Evolutionary conservation across 2,113 vertebrate genomes (phyloP), one percentile per base, ranked within the genome.

Genomic region (Bufo bufo): DNA sequence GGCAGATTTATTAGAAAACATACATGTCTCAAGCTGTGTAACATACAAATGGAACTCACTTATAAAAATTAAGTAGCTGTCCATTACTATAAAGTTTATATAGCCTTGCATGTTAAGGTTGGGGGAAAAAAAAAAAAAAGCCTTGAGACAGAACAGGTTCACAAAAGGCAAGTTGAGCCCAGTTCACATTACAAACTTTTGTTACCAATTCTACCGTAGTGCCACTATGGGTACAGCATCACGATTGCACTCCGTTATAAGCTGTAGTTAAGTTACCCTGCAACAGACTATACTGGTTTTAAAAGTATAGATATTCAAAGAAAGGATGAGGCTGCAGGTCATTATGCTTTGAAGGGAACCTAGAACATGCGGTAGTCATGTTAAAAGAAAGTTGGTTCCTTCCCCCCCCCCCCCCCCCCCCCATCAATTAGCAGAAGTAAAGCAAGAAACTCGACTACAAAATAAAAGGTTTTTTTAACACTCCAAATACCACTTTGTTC

Each of bases 1-100:
- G 75, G 72, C 74, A 78, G 72, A 84, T 89, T 87, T 69, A 71
- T 74, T 82, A 82, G 78, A 61, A 58, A 58, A 47, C 85, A 80
- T 81, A 87, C 50, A 59, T 6, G 63, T 52, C 49, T 84, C 49
- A 49, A 75, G 20, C 85, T 69, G n/a, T 7, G 75, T 50, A 74
- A 75, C 65, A 82, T 72, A 47, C 43, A 81, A 63, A 65, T 7
- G 69, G 13, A 63, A 52, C 79, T 87, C 84, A 91, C 49, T 84
- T 33, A 84, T 43, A 65, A 63, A 82, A 82, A 75, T 49, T 49
- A 49, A 69, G 63, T 69, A 71, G 16, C 49, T 84, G 82, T 50
- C 82, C 59, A 65, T 7, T 65, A 63, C 58, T 65, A 65, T 49
- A 58, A 47, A 47, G 19, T 8, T 49, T n/a, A 71, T 69, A 54